A percentile compares a stretch with the other conserved stretches of the same genome.
phyloP scores from a whole-genome alignment of 2,888 invertebrate genomes.

The Catocala sponsa region DNA sequence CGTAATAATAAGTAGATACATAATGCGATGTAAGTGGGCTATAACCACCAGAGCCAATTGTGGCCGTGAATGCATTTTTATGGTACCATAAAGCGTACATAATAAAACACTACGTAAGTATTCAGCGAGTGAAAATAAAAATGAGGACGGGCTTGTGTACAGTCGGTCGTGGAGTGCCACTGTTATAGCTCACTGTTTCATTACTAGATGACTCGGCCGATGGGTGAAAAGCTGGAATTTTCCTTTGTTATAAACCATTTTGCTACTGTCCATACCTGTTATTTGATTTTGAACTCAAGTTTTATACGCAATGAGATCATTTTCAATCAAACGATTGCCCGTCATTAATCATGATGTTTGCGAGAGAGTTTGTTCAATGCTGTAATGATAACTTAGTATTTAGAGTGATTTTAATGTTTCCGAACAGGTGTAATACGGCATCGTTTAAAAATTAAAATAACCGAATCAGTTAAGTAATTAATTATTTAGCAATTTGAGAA shows the following conservation, averaged over 20 bases:
- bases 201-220: conserved; percentile 78
- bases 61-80: conserved; percentile 60
- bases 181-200: conserved; percentile 68
- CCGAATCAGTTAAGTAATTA: no score
- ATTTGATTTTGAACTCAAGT: conserved; percentile 45
- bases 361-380: conserved; percentile 12
- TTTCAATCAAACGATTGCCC: conserved; percentile 23
- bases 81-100: conserved; percentile 59
- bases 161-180: conserved; percentile 56
- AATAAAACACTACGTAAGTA: conserved; percentile 63
- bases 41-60: conserved; percentile 51
- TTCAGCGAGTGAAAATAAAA: conserved; percentile 71
- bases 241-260: conserved; percentile 75
- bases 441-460: no score
- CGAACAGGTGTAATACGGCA: no score
- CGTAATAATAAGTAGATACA: neutral
- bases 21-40: conserved; percentile 13
- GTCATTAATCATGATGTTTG: conserved; percentile 27
- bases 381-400: conserved; percentile 10
- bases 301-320: conserved; percentile 34
- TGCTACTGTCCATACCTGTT: conserved; percentile 50
- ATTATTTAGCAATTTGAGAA: no score
- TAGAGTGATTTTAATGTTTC: neutral
- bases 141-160: conserved; percentile 57
- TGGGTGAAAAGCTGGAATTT: conserved; percentile 70